Evolutionary conservation across 2,113 vertebrate genomes (phyloP), one percentile per base, ranked within the genome.

Genomic region (Passer domesticus): DNA sequence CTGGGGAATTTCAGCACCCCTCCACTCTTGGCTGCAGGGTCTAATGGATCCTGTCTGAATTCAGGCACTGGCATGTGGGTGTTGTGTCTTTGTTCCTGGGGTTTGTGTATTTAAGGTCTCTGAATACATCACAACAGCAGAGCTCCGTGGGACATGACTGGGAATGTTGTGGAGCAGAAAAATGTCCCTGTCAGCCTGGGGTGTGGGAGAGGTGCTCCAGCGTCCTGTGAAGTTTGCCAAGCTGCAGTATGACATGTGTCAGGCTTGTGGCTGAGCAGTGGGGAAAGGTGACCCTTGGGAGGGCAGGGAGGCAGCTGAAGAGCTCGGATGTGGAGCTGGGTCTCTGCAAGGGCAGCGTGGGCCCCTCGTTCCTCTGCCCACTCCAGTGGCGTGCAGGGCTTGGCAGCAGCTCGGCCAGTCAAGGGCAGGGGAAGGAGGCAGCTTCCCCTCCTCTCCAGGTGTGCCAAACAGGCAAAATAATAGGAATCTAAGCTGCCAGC

Each of bases 331-430:
- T 47, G 66, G 44, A 39, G 27, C 16, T 67, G 66, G 66, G 37
- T 62, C 24, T 89, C 16, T 62, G 67, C 67, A 41, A 39, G 76
- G 84, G 16, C 90, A 62, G 14, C 4, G 67, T 30, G 66, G 63
- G 84, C 58, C 37, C 19, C 67, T 25, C 3, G 47, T n/a, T 58
- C 53, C 49, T 44, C 55, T 75, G 79, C 52, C 33, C 24, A 37
- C 69, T n/a, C 69, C 64, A 33, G 77, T 3, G 44, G 19, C 3
- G 4, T 18, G 44, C 56, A 13, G 78, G 66, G 41, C 56, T 60
- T 1, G 1, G 64, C 84, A 58, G 31, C 70, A 47, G 72, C 41
- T 4, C 0, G 0, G 68, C 55, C 0, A 0, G 49, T 16, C 1
- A 20, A 46, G 82, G 66, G 44, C 66, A 72, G n/a, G 46, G 60